These are phyloP conservation scores for Fratercula arctica DNA, from an alignment of 2,797 vertebrate species.

Conservation along the genomic window DNA sequence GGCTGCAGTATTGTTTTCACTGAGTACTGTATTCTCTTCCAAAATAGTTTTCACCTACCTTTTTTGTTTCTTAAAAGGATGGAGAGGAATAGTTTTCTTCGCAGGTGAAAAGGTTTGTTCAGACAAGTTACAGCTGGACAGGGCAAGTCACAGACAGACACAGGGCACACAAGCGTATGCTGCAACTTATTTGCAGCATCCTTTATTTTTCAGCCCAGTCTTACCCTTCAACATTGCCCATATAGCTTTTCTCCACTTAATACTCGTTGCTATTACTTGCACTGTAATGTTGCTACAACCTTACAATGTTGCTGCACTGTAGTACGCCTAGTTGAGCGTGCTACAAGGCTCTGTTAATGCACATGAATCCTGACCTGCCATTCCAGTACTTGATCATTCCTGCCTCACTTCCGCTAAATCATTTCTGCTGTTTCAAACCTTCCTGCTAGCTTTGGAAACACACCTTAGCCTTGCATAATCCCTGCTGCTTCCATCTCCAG, in stretches of 20 bases:
- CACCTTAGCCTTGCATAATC: neutral
- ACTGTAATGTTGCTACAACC: neutral
- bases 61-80: neutral
- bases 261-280: neutral
- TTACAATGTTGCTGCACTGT: neutral
- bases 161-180: neutral
- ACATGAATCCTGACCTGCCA: neutral
- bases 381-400: neutral
- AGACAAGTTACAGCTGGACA: neutral
- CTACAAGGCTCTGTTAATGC: neutral
- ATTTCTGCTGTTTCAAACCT: neutral
- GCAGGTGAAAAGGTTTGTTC: neutral
- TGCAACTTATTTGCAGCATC: neutral
- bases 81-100: neutral
- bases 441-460: neutral
- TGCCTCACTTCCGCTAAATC: neutral
- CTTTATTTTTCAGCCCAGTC: neutral
- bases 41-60: neutral
- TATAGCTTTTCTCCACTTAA: neutral
- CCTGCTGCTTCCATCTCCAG: neutral
- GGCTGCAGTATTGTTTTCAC: neutral
- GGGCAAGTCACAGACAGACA: neutral
- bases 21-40: neutral
- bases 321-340: neutral
- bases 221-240: neutral